These are phyloP conservation scores for Clitarchus hookeri DNA, from an alignment of 2,888 invertebrate genomes.

Conservation along the genomic window DNA sequence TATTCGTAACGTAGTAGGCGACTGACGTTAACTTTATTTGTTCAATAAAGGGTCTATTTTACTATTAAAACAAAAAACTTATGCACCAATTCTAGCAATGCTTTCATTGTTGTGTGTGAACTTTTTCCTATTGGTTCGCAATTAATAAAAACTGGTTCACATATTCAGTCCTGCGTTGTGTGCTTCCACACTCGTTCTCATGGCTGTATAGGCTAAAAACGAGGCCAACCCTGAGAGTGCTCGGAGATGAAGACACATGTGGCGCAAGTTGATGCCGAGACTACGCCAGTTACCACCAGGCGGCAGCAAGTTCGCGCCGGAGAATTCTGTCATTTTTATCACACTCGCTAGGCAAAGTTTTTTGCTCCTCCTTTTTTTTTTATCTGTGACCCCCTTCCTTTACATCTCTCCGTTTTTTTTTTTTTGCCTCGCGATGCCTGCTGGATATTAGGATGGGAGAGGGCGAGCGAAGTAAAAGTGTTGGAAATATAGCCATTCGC, in stretches of 20 bases:
- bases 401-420: background rate
- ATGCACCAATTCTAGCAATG: too few species aligned
- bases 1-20: too few species aligned
- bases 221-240: too few species aligned
- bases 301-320: background rate
- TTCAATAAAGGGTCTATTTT: too few species aligned
- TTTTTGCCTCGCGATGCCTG: background rate
- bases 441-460: background rate
- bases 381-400: background rate
- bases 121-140: too few species aligned
- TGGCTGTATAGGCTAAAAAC: too few species aligned
- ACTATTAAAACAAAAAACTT: too few species aligned
- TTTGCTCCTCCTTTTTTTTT: background rate
- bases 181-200: too few species aligned
- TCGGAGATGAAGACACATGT: background rate
- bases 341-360: background rate
- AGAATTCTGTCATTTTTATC: background rate
- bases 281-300: background rate
- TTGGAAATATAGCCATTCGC: constrained; percentile 2
- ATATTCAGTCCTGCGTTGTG: too few species aligned
- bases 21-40: too few species aligned
- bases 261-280: background rate
- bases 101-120: too few species aligned
- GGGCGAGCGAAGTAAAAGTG: background rate
- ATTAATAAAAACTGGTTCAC: too few species aligned